Base-by-base conservation (phyloP, 2,888 invertebrate genomes). In the Ennomos quercinarius region DNA sequence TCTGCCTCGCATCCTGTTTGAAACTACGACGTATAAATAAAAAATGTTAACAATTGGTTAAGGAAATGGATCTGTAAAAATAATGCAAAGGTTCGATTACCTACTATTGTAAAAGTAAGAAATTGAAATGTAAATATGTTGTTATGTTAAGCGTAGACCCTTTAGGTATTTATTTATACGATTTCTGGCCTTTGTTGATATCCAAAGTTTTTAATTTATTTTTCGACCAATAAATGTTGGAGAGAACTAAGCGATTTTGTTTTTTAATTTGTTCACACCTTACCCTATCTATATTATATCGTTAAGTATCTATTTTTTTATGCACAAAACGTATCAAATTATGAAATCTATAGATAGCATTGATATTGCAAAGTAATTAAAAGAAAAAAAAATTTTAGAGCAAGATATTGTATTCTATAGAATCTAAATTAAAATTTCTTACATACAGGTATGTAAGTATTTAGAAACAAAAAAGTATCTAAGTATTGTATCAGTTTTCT, bases 191-290 rank as follows among this genome's bases (percentile, higher is more conserved):
- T 92, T 89, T 88, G 91, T 92, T 91, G 83, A 89, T 87, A 88
- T 91, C 91, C 91, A 92, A 92, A 91, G 91, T 92, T 91, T 87
- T 91, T 92, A 87, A 92, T 91, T 92, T 92, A 92, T 92, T 92
- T 92, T 92, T 92, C 91, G 91, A 92, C 91, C 91, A 92, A 92
- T 92, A 92, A 92, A 92, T 91, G 91, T 92, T 91, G 91, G 90
- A 91, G 86, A 91, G 91, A 89, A 90, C 78, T 84, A 84, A 59
- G 42, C 13, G 34, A 47, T 49, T 74, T 78, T 78, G 79, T 73
- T 77, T 86, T 45, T 11, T 12, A 27, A 27, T 27, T 27, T 27
- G 5, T 27, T 27, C 6, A 27, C 0, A 6, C 27, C 27, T 27
- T 27, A 27, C 27, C 27, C 27, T 17, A 17, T 17, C 17, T 17